A percentile compares a stretch with the other conserved stretches of the same genome.
Evolutionary conservation across 2,113 vertebrate species (phyloP).

Genomic region (Heteronetta atricapilla): DNA sequence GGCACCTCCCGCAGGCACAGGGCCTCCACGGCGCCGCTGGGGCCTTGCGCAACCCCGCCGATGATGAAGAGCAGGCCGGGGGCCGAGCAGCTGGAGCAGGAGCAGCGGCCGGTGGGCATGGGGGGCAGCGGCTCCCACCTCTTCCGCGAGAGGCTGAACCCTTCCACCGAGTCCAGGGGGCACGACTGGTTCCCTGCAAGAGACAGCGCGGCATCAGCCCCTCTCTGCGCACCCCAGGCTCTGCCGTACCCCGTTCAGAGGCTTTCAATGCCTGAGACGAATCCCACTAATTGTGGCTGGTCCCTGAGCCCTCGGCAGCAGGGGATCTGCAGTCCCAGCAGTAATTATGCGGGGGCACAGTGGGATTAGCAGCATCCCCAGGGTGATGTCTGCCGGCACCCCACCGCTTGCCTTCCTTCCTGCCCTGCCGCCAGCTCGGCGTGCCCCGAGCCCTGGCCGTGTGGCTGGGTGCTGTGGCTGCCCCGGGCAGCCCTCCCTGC

Average conservation of each 20-base stretch:
- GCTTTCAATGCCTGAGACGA: neutral
- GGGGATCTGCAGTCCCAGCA: neutral
- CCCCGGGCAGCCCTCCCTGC: neutral
- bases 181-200: conserved; percentile 91
- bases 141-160: conserved; percentile 86
- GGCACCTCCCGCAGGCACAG: conserved; percentile 87
- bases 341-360: neutral
- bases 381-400: neutral
- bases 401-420: neutral
- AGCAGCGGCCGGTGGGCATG: conserved; percentile 92
- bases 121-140: conserved; percentile 89
- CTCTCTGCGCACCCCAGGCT: fast-evolving
- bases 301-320: neutral
- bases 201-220: neutral
- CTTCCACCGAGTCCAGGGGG: conserved; percentile 89
- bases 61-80: conserved; percentile 87
- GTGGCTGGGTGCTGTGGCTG: neutral
- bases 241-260: neutral
- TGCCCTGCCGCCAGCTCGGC: fast-evolving
- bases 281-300: fast-evolving
- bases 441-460: neutral
- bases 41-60: conserved; percentile 93
- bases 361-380: neutral
- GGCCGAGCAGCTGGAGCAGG: conserved; percentile 85
- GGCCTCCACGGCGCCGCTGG: conserved; percentile 91